Evolutionary conservation across 2,888 invertebrate species (phyloP).

Genomic region (Odontothrips loti): DNA sequence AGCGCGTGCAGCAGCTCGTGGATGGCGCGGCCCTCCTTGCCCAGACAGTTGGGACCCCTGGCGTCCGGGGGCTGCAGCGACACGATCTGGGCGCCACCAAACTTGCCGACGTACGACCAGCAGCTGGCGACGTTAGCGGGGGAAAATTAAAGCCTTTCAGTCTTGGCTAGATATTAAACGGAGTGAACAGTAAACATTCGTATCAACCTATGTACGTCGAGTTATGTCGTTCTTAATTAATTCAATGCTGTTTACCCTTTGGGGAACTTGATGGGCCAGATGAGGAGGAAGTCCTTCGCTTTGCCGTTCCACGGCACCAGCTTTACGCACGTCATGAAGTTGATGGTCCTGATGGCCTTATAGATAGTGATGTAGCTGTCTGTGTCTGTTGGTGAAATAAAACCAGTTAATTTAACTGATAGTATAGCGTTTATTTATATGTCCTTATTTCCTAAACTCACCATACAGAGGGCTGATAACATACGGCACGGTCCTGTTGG

Average conservation of each 20-base stretch:
- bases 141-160: too few species aligned
- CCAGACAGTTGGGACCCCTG: constrained; percentile 60
- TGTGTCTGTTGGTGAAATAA: constrained; percentile 48
- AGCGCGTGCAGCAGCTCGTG: constrained; percentile 77
- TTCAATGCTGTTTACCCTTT: constrained; percentile 48
- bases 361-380: constrained; percentile 56
- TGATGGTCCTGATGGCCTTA: constrained; percentile 57
- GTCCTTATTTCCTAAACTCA: constrained; percentile 41
- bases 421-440: not conserved
- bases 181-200: too few species aligned
- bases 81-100: constrained; percentile 69
- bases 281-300: constrained; percentile 58
- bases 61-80: constrained; percentile 62
- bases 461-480: constrained; percentile 60
- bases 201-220: too few species aligned
- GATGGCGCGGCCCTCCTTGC: constrained; percentile 66
- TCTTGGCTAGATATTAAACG: too few species aligned
- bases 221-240: too few species aligned
- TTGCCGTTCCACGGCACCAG: constrained; percentile 64
- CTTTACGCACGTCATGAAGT: constrained; percentile 61
- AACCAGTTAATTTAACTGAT: constrained; percentile 5
- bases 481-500: constrained; percentile 61
- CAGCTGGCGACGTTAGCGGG: too few species aligned
- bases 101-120: constrained; percentile 70
- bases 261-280: constrained; percentile 63